Conservation (phyloP, 2,113 vertebrate species). For the Illadopsis cleaveri region DNA sequence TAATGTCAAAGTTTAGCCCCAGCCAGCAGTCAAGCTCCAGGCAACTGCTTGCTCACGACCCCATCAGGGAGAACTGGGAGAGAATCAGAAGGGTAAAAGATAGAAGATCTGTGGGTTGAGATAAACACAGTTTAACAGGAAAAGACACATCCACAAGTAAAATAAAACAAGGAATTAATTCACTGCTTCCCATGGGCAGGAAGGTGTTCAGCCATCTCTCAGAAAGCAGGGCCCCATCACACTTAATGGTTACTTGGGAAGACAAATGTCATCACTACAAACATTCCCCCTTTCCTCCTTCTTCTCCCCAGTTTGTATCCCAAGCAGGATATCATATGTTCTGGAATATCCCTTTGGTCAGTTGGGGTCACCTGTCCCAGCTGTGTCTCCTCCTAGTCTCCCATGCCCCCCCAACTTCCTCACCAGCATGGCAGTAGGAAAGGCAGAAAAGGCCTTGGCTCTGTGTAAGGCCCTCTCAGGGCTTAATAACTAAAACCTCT, state of each 20-base stretch:
- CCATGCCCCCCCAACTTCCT: rapidly evolving
- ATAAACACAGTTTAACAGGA: background rate
- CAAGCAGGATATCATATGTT: background rate
- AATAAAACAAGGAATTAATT: background rate
- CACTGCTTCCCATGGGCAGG: background rate
- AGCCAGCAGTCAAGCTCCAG: background rate
- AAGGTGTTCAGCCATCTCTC: background rate
- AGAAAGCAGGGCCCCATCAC: background rate
- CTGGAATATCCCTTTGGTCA: background rate
- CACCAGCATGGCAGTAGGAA: background rate
- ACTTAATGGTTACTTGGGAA: background rate
- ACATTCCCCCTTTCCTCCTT: rapidly evolving
- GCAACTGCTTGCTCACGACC: background rate
- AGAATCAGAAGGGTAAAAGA: background rate
- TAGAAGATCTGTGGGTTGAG: background rate
- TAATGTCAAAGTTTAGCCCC: background rate
- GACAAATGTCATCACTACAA: rapidly evolving
- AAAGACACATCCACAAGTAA: background rate
- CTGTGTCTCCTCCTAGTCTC: background rate
- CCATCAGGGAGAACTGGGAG: background rate
- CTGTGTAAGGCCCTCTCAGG: background rate
- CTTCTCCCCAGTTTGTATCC: rapidly evolving
- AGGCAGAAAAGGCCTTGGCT: background rate
- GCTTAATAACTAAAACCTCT: background rate
- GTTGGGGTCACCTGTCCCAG: background rate